Evolutionary conservation across 2,113 vertebrate species (phyloP).

Genomic region (Bostrychus sinensis): DNA sequence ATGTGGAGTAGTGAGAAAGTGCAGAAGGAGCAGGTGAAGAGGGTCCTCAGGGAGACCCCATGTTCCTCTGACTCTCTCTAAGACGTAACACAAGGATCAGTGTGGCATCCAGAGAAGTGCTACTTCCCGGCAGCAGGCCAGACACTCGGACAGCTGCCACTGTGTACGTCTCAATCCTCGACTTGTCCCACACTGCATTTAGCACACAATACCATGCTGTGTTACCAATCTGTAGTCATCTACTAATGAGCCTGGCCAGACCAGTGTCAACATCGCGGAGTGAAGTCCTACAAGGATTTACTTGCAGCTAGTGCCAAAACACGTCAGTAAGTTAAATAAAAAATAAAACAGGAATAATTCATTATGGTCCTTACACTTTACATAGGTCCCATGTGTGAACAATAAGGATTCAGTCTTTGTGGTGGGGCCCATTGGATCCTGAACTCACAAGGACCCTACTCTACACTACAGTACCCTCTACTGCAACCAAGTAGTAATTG

Average conservation of each 20-base stretch:
- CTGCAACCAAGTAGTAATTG: constrained; percentile 31
- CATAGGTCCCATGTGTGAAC: neutral
- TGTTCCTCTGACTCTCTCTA: constrained; percentile 35
- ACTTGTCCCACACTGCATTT: constrained; percentile 47
- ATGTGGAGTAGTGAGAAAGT: constrained; percentile 37
- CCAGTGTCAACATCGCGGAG: constrained; percentile 57
- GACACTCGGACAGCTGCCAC: constrained; percentile 63
- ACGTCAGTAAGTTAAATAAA: neutral
- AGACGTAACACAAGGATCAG: constrained; percentile 66
- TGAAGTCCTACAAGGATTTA: constrained; percentile 28
- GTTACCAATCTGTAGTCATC: constrained; percentile 56
- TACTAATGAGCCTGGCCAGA: constrained; percentile 41
- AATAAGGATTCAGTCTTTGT: neutral
- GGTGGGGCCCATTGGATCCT: neutral
- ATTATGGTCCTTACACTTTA: neutral
- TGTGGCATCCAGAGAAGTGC: constrained; percentile 63
- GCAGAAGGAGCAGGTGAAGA: constrained; percentile 63
- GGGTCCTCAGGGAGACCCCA: constrained; percentile 50
- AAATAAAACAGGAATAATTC: too few relatives aligned
- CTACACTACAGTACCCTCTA: constrained; percentile 56
- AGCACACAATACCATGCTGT: constrained; percentile 44
- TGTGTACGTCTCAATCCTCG: constrained; percentile 29
- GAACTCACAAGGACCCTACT: neutral
- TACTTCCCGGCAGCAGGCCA: constrained; percentile 68
- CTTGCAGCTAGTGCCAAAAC: constrained; percentile 5